Evolutionary conservation across 2,113 vertebrate genomes (phyloP), one percentile per base, ranked within the genome.

Genomic region (Phalacrocorax aristotelis): DNA sequence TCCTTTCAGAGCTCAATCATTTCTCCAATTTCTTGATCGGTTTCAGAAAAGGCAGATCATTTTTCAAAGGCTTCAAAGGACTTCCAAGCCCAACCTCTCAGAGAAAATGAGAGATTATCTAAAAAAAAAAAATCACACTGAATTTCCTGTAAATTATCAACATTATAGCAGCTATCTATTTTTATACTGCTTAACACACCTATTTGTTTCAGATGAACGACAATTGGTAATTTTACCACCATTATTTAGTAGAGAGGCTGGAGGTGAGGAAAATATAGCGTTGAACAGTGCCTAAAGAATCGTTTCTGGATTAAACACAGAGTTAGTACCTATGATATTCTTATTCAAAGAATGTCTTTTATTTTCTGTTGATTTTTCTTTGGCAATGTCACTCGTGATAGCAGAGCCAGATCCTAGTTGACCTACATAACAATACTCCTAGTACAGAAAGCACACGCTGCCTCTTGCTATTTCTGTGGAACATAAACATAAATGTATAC

Each of bases 361-460:
- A 17, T 69, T 91, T 81, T 30, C 68, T 57, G 76, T 77, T 81
- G 62, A 9, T 57, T 84, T 95, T 60, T 25, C 64, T 82, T 81
- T 64, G 80, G 62, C 90, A 86, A 46, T 32, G 69, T 78, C 65
- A 61, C 91, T 86, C 89, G 87, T 76, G 77, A 90, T 62, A 97
- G 87, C 78, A 75, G 38, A 27, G 38, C 54, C 42, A 70, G 44
- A 46, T 44, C 38, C 65, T 60, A 81, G 87, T 2, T 93, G 83
- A 96, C 90, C 95, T 92, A 94, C 55, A 90, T 89, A 97, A 82
- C 58, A 88, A 78, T 30, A 66, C 42, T 64, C n/a, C 49, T 15
- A 7, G 34, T 15, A 32, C 69, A 80, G 87, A 17, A 57, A 79
- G 49, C 82, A 77, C 75, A 76, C 4, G 3, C 34, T 70, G 68